Evolutionary conservation across 2,113 vertebrate genomes (phyloP), one percentile per base, ranked within the genome.

Genomic region (Blennius ocellaris): DNA sequence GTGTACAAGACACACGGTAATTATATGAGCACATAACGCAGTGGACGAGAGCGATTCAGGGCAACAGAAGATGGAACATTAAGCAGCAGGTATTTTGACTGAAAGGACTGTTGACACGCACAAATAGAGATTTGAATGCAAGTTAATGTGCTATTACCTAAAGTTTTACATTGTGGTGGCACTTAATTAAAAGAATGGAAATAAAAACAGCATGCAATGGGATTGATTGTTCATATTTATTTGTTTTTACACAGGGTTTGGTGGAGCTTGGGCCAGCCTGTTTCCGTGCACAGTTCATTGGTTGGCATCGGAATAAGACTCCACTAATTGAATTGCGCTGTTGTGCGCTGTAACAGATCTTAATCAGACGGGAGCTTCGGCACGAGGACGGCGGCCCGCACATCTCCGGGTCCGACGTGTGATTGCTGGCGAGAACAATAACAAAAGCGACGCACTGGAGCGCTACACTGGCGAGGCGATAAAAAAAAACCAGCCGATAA

Each of bases 271-370:
- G 60, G 63, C 62, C 1, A 10, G 41, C 37, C 65, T 16, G 79
- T 70, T 79, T 76, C 80, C 48, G 68, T 81, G 79, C 67, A 75
- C 76, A 76, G 73, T 77, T 84, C 36, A 71, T 49, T 62, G 73
- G 53, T 16, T 65, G 69, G 64, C 47, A 58, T 40, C 72, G 67
- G 78, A 73, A 70, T 16, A 62, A 38, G n/a, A 52, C 68, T 52
- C 16, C 56, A 54, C 73, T 88, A 87, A 92, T 89, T 89, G 70
- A 90, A 81, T 83, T 60, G 68, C 49, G 21, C 72, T 64, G 73
- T 59, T 69, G 70, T 76, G 53, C 72, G 59, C 36, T 85, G 84
- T 73, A 69, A 78, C 70, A 80, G 83, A 89, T 86, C 49, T 76
- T 87, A 78, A 90, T 93, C 82, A 83, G 63, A 54, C 11, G 8